phyloP scores from a whole-genome alignment of 2,797 vertebrate genomes.

The Crocidura indochinensis region DNA sequence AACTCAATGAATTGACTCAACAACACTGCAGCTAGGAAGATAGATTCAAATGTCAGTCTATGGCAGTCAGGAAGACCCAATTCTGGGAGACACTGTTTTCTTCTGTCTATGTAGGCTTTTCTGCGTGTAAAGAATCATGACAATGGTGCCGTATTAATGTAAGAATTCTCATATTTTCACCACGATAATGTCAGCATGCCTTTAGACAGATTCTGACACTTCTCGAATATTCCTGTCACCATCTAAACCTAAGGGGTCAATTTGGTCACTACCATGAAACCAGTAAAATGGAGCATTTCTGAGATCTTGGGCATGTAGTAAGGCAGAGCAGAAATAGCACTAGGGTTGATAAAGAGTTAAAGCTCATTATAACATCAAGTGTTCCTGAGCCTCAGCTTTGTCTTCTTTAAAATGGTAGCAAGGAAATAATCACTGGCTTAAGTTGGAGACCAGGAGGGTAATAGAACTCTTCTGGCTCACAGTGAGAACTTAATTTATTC shows the following conservation, averaged over 20 bases:
- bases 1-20: neutral
- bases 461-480: neutral
- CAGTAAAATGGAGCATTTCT: neutral
- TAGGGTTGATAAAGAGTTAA: neutral
- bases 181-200: neutral
- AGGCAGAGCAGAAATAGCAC: neutral
- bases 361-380: neutral
- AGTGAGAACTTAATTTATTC: neutral
- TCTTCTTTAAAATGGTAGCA: neutral
- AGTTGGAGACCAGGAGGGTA: neutral
- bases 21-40: neutral
- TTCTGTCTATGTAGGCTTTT: too few relatives aligned
- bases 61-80: too few relatives aligned
- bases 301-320: neutral
- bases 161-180: neutral
- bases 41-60: too few relatives aligned
- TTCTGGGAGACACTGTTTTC: too few relatives aligned
- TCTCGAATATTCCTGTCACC: neutral
- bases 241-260: neutral
- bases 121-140: too few relatives aligned
- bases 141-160: too few relatives aligned
- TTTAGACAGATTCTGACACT: neutral
- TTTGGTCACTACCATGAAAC: neutral
- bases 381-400: neutral
- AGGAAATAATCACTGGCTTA: neutral